Base-by-base conservation (phyloP, 2,888 invertebrate genomes). In the Augochlorella aurata region DNA sequence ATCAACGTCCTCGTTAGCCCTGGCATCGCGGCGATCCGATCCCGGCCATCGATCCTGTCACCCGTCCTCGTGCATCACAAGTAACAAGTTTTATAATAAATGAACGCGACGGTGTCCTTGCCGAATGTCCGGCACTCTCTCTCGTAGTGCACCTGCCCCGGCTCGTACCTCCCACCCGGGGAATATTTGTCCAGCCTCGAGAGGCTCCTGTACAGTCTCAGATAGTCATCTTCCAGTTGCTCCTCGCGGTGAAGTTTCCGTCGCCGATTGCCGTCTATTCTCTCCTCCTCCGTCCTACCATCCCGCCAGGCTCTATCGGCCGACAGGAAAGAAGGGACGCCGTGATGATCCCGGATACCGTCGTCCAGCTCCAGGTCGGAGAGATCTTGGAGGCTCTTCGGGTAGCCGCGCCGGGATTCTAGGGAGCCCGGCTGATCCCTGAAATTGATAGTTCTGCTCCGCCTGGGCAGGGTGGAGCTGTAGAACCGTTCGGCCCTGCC, bases 51-150 rank as follows among this genome's bases (percentile, higher is more conserved):
- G 66, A 71, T 38, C 45, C 29, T 18, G 54, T 82, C 65, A 38
- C 21, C 52, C 21, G 65, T 65, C 71, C 63, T 71, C 72, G 58
- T 77, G 45, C 87, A 93, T 93, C 93, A 93, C 92, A 93, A 92
- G 88, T 93, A 93, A 85, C 93, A 93, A 70, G 93, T 93, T 87
- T 93, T 93, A 83, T 93, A 93, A 79, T 93, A 93, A 83, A 93
- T 93, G 58, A 93, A 90, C n/a, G 93, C 93, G 73, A 93, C 91
- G 65, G 93, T 93, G 83, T 93, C 93, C 84, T 93, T 93, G 70
- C 93, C 93, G 86, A 93, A 93, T 52, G 93, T 92, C 82, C 93
- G 90, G 88, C 92, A 93, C 82, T 93, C 93, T 44, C 92, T 90
- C 81, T 93, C 93, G 86, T 93, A 93, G 73, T 92, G 93, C 75